These are phyloP conservation scores for Pristis pectinata DNA, from an alignment of 2,797 vertebrate species.

Conservation along the genomic window DNA sequence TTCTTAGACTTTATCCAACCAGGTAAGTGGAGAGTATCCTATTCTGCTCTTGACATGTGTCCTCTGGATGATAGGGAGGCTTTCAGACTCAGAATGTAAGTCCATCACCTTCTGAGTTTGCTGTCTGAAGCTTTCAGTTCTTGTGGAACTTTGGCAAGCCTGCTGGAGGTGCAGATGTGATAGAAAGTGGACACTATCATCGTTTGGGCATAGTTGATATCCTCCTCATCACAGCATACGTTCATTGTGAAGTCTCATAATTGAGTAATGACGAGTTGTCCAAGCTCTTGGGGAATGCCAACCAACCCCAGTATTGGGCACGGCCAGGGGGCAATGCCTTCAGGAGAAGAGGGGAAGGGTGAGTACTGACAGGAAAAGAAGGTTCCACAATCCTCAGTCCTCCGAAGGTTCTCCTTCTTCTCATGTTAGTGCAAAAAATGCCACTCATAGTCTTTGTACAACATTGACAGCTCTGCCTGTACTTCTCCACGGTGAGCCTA, in stretches of 20 bases:
- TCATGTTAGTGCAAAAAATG: no score
- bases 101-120: not conserved
- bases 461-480: not conserved
- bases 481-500: not conserved
- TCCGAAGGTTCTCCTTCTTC: not conserved
- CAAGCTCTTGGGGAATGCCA: not conserved
- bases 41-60: no score
- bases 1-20: no score
- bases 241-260: not conserved
- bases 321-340: not conserved
- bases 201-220: not conserved
- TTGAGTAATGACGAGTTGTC: not conserved
- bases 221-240: no score
- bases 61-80: no score
- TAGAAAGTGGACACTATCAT: not conserved
- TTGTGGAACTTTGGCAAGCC: not conserved
- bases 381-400: not conserved
- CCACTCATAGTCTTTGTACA: not conserved
- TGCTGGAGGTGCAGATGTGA: not conserved
- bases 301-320: not conserved
- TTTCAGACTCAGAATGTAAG: no score
- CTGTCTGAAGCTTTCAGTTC: not conserved
- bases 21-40: no score
- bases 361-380: not conserved
- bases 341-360: not conserved